Evolutionary conservation across 2,797 vertebrate species (phyloP).

Genomic region (Ceyx erithaca): DNA sequence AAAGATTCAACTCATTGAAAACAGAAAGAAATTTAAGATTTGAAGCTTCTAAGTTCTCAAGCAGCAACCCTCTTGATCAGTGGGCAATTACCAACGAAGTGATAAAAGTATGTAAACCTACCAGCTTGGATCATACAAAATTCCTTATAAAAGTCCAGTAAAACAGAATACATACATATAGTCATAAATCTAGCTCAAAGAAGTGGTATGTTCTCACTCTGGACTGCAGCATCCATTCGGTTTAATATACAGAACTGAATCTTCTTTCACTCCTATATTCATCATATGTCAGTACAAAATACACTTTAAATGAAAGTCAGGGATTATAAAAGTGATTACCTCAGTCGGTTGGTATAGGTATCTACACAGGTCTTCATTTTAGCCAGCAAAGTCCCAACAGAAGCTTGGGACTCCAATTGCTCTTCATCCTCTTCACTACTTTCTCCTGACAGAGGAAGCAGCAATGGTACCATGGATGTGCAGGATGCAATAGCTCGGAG

Average conservation of each 20-base stretch:
- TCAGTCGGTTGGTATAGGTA: slow-evolving; percentile 97
- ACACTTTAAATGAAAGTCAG: not conserved
- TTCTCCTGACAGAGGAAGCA: slow-evolving; percentile 91
- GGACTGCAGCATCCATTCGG: not conserved
- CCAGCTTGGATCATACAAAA: not conserved
- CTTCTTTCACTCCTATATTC: not conserved
- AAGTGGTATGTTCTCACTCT: not conserved
- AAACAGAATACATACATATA: not conserved
- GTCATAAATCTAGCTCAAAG: not conserved
- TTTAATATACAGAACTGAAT: not conserved
- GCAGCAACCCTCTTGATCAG: not conserved
- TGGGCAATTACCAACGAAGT: not conserved
- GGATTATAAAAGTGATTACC: slow-evolving; percentile 65
- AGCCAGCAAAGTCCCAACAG: slow-evolving; percentile 94
- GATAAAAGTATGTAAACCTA: not conserved
- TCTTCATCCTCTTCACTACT: slow-evolving; percentile 87
- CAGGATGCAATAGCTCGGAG: slow-evolving; percentile 95
- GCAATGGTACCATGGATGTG: slow-evolving; percentile 90
- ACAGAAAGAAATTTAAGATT: not conserved
- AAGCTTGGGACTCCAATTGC: slow-evolving; percentile 90
- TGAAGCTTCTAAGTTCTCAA: not conserved
- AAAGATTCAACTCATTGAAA: not conserved
- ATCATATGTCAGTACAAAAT: fast-evolving
- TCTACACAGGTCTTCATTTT: slow-evolving; percentile 99
- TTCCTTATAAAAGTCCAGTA: not conserved